Conservation (phyloP, 64 coral and sea anemone genomes). For the Porites australiensis region DNA sequence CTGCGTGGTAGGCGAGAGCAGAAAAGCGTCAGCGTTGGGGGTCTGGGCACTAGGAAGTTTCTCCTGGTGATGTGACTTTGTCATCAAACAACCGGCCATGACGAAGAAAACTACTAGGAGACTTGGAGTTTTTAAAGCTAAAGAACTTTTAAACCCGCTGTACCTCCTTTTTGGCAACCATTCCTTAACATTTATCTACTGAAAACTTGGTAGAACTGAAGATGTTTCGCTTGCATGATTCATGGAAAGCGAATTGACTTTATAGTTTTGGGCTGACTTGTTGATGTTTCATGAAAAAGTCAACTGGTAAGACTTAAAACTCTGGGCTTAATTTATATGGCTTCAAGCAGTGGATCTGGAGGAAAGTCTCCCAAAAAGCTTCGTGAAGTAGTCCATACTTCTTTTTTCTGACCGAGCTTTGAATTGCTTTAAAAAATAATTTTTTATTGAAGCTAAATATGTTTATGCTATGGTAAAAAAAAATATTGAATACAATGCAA, state of each 20-base stretch:
- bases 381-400: neutral
- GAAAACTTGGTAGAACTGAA: too few species aligned
- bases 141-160: neutral
- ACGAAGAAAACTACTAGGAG: neutral
- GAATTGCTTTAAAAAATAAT: too few species aligned
- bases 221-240: too few species aligned
- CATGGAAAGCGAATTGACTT: too few species aligned
- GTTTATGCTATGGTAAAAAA: too few species aligned
- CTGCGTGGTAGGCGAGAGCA: too few species aligned
- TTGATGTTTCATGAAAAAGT: too few species aligned
- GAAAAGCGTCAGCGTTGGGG: neutral
- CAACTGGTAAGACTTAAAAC: too few species aligned
- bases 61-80: neutral
- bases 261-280: neutral
- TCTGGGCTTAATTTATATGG: conserved; percentile 12
- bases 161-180: neutral
- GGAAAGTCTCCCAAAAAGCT: conserved; percentile 68
- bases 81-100: neutral
- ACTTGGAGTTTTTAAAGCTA: neutral
- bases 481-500: too few species aligned
- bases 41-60: neutral
- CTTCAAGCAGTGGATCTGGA: conserved; percentile 64
- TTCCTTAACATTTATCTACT: neutral
- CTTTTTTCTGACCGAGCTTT: too few species aligned
- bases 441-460: too few species aligned